Conservation (phyloP, 2,888 invertebrate genomes). For the Eupithecia inturbata region DNA sequence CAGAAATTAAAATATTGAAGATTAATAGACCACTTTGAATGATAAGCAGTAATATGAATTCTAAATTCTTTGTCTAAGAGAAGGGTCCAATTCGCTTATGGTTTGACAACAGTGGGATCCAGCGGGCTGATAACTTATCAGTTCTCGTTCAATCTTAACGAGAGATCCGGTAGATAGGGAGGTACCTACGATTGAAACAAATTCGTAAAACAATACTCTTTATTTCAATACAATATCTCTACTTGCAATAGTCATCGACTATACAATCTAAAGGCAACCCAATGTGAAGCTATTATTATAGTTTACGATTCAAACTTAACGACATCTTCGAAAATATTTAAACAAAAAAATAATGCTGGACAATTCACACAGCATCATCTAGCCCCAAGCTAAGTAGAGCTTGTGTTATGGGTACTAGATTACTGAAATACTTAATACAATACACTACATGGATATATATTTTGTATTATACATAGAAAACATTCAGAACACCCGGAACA, state of each 20-base stretch:
- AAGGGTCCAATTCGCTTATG: background rate
- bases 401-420: no score
- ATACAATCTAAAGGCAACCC: slow-evolving; percentile 64
- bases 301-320: background rate
- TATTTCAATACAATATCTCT: slow-evolving; percentile 60
- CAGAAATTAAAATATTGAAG: background rate
- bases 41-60: background rate
- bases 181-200: slow-evolving; percentile 15
- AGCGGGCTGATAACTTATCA: background rate
- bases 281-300: slow-evolving; percentile 61
- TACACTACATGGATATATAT: no score
- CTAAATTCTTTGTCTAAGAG: background rate
- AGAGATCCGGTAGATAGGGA: background rate
- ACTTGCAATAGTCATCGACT: slow-evolving; percentile 50
- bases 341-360: no score
- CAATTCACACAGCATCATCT: no score
- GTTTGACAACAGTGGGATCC: background rate
- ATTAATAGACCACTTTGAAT: background rate
- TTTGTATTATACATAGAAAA: no score
- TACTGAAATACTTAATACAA: no score
- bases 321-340: no score
- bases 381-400: no score
- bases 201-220: slow-evolving; percentile 70
- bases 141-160: background rate
- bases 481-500: no score